These are phyloP conservation scores for Synanthedon myopaeformis DNA, from an alignment of 2,888 invertebrate species.

Conservation along the genomic window DNA sequence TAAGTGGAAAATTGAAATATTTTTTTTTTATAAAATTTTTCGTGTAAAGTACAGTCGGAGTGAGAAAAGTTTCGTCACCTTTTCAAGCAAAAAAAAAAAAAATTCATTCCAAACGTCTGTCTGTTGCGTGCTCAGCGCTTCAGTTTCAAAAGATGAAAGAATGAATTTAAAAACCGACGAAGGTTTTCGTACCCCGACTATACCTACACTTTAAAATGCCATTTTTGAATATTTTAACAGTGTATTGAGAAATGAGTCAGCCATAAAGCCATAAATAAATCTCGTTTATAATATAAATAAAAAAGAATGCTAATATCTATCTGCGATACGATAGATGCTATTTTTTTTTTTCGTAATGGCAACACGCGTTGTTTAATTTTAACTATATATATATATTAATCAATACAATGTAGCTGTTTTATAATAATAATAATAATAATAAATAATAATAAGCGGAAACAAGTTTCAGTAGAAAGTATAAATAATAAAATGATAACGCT, in stretches of 20 bases:
- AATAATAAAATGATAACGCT: not conserved
- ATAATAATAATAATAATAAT: not conserved
- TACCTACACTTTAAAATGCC: conserved; percentile 24
- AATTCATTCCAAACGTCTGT: too few relatives aligned
- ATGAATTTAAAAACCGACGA: too few relatives aligned
- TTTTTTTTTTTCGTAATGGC: conserved; percentile 11
- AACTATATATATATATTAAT: conserved; percentile 10
- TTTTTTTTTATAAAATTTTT: too few relatives aligned
- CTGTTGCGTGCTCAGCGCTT: too few relatives aligned
- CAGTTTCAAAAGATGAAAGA: too few relatives aligned
- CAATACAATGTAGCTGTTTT: conserved; percentile 9
- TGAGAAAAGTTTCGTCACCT: too few relatives aligned
- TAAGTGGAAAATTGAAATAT: too few relatives aligned
- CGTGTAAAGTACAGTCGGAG: too few relatives aligned
- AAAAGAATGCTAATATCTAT: too few relatives aligned
- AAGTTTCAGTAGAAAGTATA: not conserved
- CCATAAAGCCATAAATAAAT: conserved; percentile 14
- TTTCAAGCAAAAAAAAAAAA: too few relatives aligned
- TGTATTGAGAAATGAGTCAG: conserved; percentile 26
- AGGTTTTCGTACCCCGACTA: too few relatives aligned
- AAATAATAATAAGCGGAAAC: not conserved
- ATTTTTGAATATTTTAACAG: conserved; percentile 31
- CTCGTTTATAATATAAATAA: not conserved
- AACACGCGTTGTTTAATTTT: conserved; percentile 19
- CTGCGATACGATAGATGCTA: conserved; percentile 1